Conservation (phyloP, 2,797 vertebrate genomes). For the Echiichthys vipera region DNA sequence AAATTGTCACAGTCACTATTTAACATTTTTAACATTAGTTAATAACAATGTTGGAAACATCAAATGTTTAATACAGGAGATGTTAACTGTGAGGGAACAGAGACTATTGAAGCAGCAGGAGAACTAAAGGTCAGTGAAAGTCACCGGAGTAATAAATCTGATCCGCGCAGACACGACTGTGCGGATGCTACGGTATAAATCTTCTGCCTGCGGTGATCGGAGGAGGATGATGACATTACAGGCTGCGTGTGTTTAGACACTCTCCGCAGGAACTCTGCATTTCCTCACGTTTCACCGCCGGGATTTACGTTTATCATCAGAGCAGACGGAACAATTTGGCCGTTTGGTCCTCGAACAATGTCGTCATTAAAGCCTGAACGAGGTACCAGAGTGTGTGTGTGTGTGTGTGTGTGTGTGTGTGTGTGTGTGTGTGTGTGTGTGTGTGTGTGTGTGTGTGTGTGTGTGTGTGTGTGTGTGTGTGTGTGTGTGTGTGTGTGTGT, state of each 20-base stretch:
- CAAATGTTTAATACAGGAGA: no score
- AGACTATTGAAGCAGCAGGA: no score
- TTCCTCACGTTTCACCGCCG: conserved; percentile 30
- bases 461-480: not conserved
- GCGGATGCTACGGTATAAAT: no score
- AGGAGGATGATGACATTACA: conserved; percentile 37
- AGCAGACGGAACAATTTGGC: not conserved
- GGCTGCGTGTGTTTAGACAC: conserved; percentile 8
- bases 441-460: not conserved
- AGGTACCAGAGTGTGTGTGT: not conserved
- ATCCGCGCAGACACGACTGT: no score
- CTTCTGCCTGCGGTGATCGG: no score
- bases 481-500: not conserved
- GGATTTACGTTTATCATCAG: conserved; percentile 1
- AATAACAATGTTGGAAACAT: no score
- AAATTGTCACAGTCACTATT: no score
- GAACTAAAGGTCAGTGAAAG: no score
- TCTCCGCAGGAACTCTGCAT: not conserved
- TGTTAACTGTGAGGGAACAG: no score
- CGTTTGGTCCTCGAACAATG: not conserved
- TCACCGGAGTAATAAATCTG: no score
- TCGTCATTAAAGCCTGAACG: not conserved
- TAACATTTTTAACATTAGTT: no score
- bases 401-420: not conserved
- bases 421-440: not conserved